Evolutionary conservation across 2,888 invertebrate species (phyloP).

Genomic region (Philonicus albiceps): DNA sequence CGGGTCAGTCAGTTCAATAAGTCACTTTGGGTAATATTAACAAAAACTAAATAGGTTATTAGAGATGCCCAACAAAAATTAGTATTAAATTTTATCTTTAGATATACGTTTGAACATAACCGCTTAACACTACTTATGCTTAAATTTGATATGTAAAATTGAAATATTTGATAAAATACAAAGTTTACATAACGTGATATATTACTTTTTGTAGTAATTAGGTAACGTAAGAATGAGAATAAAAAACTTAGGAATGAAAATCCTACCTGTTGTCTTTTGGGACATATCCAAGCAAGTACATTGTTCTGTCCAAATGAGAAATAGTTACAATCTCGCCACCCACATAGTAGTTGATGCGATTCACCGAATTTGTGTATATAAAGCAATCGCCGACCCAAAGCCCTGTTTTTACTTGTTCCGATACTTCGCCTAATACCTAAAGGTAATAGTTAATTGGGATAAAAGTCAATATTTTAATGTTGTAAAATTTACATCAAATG

Average conservation of each 20-base stretch:
- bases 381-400: constrained; percentile 99
- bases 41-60: too few species aligned
- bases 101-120: too few species aligned
- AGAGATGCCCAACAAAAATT: too few species aligned
- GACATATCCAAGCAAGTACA: constrained; percentile 96
- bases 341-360: constrained; percentile 98
- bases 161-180: too few species aligned
- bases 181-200: too few species aligned
- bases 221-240: neutral
- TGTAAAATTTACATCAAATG: constrained; percentile 81
- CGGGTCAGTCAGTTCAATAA: too few species aligned
- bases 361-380: constrained; percentile 97
- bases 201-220: neutral
- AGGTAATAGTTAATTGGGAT: constrained; percentile 37
- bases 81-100: too few species aligned
- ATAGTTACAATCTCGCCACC: constrained; percentile 99
- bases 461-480: constrained; percentile 7
- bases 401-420: constrained; percentile 92
- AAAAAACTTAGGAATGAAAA: neutral
- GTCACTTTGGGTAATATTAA: too few species aligned
- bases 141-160: too few species aligned
- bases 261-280: constrained; percentile 84
- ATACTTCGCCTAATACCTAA: constrained; percentile 84
- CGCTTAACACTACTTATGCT: too few species aligned
- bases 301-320: constrained; percentile 94